Conservation (phyloP, 2,888 invertebrate species). For the Pseudococcus jackbeardsleyi region DNA sequence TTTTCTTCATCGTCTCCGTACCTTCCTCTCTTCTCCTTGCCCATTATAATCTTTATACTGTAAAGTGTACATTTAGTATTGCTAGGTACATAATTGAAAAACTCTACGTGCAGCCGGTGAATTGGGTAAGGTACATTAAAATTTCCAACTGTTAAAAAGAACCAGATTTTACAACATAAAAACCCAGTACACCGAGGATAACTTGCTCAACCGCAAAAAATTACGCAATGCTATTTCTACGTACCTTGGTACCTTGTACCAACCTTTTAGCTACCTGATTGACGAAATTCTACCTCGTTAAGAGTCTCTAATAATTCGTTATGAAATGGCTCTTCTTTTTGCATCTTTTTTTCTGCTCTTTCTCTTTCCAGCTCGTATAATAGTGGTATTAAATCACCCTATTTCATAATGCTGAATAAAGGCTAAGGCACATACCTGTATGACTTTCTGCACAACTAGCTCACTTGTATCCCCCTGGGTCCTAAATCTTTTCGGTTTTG, state of each 20-base stretch:
- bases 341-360: not conserved
- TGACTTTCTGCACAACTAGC: too few relatives aligned
- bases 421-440: too few relatives aligned
- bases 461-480: too few relatives aligned
- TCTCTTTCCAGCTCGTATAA: not conserved
- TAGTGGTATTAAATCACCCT: too few relatives aligned
- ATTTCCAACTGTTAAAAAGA: conserved; percentile 61
- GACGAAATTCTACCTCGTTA: conserved; percentile 37
- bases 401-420: not conserved
- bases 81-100: conserved; percentile 21
- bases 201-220: conserved; percentile 63
- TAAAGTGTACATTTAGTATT: conserved; percentile 30
- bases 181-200: not conserved
- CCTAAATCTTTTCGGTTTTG: too few relatives aligned
- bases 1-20: not conserved
- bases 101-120: conserved; percentile 56
- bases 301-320: conserved; percentile 34
- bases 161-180: conserved; percentile 38
- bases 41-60: not conserved
- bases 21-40: not conserved
- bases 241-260: not conserved
- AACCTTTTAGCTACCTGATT: conserved; percentile 43
- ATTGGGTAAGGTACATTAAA: conserved; percentile 61
- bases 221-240: conserved; percentile 59
- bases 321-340: not conserved